Conservation (phyloP, 1,140 invertebrate genomes). For the Anoplolepis gracilipes region DNA sequence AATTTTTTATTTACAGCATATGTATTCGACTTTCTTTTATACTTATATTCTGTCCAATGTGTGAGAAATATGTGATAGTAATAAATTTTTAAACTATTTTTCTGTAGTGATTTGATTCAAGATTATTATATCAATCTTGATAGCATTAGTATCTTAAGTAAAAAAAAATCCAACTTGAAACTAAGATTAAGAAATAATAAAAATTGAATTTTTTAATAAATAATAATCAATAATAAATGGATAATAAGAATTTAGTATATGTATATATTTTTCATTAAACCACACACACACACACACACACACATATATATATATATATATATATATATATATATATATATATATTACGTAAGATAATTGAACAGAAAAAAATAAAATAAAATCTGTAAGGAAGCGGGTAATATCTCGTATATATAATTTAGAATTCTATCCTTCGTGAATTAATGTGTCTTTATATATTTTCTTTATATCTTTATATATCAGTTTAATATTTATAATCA, state of each 20-base stretch:
- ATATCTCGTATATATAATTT: neutral
- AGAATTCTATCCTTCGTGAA: neutral
- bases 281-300: no score
- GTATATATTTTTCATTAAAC: neutral
- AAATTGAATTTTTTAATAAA: neutral
- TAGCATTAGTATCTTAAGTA: neutral
- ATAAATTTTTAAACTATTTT: neutral
- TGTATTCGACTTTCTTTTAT: neutral
- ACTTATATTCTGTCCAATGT: no score
- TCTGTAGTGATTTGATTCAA: neutral
- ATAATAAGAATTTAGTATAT: neutral
- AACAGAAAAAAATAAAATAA: neutral
- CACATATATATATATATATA: no score
- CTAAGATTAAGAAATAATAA: neutral
- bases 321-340: no score
- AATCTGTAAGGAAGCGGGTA: neutral
- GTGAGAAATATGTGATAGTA: neutral
- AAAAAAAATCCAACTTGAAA: neutral
- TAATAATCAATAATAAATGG: neutral
- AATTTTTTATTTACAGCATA: constrained; percentile 9
- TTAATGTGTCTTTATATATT: neutral
- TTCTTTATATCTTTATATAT: no score
- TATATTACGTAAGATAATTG: neutral
- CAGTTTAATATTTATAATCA: neutral
- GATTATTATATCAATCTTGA: neutral